Evolutionary conservation across 2,113 vertebrate genomes (phyloP).

Genomic region (Brachirus orientalis): DNA sequence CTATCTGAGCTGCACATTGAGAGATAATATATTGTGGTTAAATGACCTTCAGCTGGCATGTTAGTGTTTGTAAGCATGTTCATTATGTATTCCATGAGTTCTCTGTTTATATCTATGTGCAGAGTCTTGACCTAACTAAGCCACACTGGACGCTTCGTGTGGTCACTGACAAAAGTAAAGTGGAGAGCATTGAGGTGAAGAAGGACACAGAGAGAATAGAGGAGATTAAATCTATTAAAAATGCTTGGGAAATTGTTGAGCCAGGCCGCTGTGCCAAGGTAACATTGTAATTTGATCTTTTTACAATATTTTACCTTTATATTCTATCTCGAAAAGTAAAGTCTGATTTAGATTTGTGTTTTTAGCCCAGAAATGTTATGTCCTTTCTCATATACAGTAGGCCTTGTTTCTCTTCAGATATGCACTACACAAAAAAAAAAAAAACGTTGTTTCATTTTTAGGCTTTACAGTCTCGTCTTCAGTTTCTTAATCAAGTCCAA

Average conservation of each 20-base stretch:
- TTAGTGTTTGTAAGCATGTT: conserved; percentile 8
- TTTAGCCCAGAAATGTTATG: background rate
- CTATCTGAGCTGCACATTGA: conserved; percentile 20
- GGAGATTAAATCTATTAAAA: conserved; percentile 89
- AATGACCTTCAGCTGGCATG: conserved; percentile 34
- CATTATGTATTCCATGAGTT: background rate
- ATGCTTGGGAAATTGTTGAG: conserved; percentile 89
- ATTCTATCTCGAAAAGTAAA: conserved; percentile 1
- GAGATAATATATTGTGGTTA: conserved; percentile 15
- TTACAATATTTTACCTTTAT: background rate
- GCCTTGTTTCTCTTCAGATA: background rate
- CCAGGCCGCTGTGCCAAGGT: conserved; percentile 90
- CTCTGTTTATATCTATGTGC: conserved; percentile 5
- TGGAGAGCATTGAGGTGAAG: conserved; percentile 79
- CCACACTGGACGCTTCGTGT: conserved; percentile 85
- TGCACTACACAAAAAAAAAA: too few relatives aligned
- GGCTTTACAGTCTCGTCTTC: conserved; percentile 84
- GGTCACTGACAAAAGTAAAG: conserved; percentile 82
- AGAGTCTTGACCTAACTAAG: conserved; percentile 77
- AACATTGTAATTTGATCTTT: conserved; percentile 1
- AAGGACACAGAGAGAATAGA: conserved; percentile 87
- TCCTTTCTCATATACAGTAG: background rate
- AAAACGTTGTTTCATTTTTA: conserved; percentile 59
- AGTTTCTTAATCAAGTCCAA: conserved; percentile 75
- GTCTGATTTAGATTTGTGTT: background rate